phyloP scores from a whole-genome alignment of 2,888 invertebrate genomes.

The Cylindroiulus punctatus region DNA sequence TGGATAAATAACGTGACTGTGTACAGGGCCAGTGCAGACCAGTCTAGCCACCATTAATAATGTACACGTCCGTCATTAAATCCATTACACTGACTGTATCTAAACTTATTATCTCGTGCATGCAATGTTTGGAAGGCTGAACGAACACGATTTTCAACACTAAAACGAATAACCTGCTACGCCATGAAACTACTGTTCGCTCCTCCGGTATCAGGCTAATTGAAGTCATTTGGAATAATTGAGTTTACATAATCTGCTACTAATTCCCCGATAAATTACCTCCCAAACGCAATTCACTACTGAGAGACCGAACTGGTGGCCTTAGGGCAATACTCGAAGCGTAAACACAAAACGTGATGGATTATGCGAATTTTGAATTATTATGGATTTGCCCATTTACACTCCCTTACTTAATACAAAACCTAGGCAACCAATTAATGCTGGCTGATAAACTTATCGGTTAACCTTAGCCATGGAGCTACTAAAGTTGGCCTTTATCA shows the following conservation, averaged over 20 bases:
- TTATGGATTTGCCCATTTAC: neutral
- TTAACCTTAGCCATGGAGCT: too few species aligned
- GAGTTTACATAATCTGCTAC: constrained; percentile 45
- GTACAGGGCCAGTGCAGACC: neutral
- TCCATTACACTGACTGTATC: constrained; percentile 22
- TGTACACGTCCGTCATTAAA: constrained; percentile 43
- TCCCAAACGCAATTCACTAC: neutral
- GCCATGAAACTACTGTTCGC: neutral
- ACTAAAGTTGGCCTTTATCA: too few species aligned
- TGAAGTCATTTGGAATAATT: constrained; percentile 43
- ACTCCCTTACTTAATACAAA: neutral
- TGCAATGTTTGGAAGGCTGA: constrained; percentile 11
- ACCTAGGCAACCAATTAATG: neutral
- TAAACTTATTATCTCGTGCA: constrained; percentile 5
- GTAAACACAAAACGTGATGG: neutral
- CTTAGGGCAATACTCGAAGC: neutral
- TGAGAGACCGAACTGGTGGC: neutral
- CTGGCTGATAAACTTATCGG: too few species aligned
- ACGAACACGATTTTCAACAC: constrained; percentile 1
- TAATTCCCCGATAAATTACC: constrained; percentile 36
- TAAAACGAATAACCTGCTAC: neutral
- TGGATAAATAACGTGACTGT: neutral
- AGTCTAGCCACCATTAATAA: constrained; percentile 34
- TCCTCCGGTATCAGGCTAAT: neutral
- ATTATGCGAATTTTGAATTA: neutral